Evolutionary conservation across 2,888 invertebrate genomes (phyloP), one percentile per base, ranked within the genome.

Genomic region (Hypolimnas misippus): DNA sequence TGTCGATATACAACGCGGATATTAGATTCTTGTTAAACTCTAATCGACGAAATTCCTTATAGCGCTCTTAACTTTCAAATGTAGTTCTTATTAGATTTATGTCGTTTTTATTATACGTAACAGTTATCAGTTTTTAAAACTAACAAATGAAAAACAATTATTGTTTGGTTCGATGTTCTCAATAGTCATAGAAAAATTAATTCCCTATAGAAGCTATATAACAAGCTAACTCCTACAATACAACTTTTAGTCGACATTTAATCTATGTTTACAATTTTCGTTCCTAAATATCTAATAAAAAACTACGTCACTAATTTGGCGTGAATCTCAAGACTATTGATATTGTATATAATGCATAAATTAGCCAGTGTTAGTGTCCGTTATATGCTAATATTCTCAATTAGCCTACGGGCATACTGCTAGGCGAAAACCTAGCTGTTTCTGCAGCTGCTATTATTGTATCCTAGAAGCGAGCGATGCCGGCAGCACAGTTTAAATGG

Each of bases 401-500:
- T 49, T 66, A 55, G 55, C 63, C 55, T 55, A 42, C 40, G 61
- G 61, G 63, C 61, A 55, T 33, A 51, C 53, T 29, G 35, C 59
- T 63, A 54, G 61, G 56, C 54, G 60, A 63, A 66, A 63, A 66
- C 61, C 58, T 66, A 64, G 61, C 63, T 66, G 51, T 63, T 61
- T 40, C 66, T 64, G 46, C 66, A 66, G 63, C 63, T 66, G 66
- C 57, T 66, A 60, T 66, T 66, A 66, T 66, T 66, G 63, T 64
- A 57, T 57, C 57, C 63, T 60, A 57, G 60, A 63, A 55, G 50
- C 60, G 53, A 53, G 57, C 50, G 31, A 56, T 51, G 61, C 61
- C 52, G 55, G 55, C 57, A 66, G 61, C 64, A 33, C 33, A 52
- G 55, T 52, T 38, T 38, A 58, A 63, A 63, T 61, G 57, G 61